Evolutionary conservation across 2,113 vertebrate genomes (phyloP).

Genomic region (Paratilapia polleni): DNA sequence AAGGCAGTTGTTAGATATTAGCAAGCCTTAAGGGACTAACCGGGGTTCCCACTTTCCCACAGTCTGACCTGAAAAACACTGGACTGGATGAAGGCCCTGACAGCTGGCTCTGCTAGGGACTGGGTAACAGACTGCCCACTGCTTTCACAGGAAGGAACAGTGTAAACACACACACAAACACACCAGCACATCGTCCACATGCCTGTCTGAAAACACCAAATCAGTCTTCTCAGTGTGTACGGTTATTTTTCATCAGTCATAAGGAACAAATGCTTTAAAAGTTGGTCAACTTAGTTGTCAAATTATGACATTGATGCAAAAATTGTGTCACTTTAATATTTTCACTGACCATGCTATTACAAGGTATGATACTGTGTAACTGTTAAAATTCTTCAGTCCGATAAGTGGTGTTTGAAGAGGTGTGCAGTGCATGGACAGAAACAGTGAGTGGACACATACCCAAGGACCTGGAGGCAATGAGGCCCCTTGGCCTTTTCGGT

Average conservation of each 20-base stretch:
- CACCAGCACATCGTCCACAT: neutral
- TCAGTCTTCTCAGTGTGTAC: fast-evolving
- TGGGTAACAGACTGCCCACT: constrained; percentile 61
- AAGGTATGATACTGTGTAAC: neutral
- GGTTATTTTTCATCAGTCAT: neutral
- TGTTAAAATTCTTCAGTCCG: neutral
- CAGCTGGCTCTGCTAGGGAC: constrained; percentile 69
- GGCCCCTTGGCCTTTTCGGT: no score
- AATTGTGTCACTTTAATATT: fast-evolving
- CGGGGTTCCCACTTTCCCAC: constrained; percentile 79
- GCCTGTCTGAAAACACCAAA: neutral
- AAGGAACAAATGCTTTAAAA: neutral
- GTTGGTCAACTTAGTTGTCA: fast-evolving
- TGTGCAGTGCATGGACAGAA: neutral
- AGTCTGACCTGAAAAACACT: constrained; percentile 71
- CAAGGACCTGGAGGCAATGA: no score
- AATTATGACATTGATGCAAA: neutral
- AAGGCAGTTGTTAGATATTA: constrained; percentile 57
- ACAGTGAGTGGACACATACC: no score
- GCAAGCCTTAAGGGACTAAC: constrained; percentile 57
- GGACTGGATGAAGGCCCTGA: constrained; percentile 78
- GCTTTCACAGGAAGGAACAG: constrained; percentile 67
- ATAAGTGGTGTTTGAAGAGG: neutral
- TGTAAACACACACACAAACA: constrained; percentile 53
- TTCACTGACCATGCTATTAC: neutral